Evolutionary conservation across 1,140 invertebrate species (phyloP).

Genomic region (Ceratosolen fusciceps): DNA sequence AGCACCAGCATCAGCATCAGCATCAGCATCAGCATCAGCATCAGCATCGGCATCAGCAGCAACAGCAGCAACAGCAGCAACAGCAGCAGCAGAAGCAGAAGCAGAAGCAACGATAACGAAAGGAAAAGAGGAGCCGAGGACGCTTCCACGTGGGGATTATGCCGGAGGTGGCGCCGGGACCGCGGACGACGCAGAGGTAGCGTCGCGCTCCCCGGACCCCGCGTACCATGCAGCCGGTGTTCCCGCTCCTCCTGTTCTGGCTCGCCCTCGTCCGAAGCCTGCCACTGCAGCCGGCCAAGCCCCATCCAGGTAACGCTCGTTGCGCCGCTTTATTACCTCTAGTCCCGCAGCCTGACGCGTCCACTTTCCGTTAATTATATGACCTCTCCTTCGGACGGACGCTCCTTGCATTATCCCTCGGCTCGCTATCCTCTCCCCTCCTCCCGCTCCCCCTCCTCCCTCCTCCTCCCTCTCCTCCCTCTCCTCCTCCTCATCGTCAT

Average conservation of each 20-base stretch:
- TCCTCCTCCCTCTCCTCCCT: too few relatives aligned
- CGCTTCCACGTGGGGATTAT: conserved; percentile 10
- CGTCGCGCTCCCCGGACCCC: conserved; percentile 52
- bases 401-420: too few relatives aligned
- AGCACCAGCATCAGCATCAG: neutral
- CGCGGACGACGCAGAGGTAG: conserved; percentile 45
- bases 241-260: conserved; percentile 54
- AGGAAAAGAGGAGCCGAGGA: neutral
- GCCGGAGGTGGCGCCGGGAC: conserved; percentile 15
- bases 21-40: neutral
- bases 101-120: too few relatives aligned
- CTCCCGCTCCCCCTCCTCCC: neutral
- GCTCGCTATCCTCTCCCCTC: too few relatives aligned
- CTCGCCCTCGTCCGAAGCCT: conserved; percentile 55
- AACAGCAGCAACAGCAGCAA: neutral
- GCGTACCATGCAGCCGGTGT: conserved; percentile 53
- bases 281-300: conserved; percentile 58
- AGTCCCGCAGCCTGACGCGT: too few relatives aligned
- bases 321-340: neutral
- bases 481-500: neutral
- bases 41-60: too few relatives aligned
- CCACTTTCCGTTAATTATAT: too few relatives aligned
- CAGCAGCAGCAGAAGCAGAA: neutral
- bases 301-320: conserved; percentile 56
- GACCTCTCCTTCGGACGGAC: too few relatives aligned